Evolutionary conservation across 2,888 invertebrate genomes (phyloP).

Genomic region (Eristalinus aeneus): DNA sequence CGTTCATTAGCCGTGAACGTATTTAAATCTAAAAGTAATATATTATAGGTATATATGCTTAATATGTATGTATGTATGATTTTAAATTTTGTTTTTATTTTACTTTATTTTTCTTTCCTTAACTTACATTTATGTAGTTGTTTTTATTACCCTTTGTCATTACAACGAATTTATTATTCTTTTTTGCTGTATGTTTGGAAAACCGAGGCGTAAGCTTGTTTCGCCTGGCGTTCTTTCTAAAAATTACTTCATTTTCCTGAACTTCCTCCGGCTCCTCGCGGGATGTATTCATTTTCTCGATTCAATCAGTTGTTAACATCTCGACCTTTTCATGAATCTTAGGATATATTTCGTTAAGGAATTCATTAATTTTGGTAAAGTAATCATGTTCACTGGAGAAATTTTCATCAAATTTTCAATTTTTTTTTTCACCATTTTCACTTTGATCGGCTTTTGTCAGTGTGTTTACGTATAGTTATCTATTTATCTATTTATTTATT

Average conservation of each 20-base stretch:
- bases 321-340: slow-evolving; percentile 33
- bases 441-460: too few relatives aligned
- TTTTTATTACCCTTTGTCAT: background rate
- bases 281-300: slow-evolving; percentile 12
- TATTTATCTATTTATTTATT: too few relatives aligned
- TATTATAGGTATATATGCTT: too few relatives aligned
- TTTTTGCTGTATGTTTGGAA: background rate
- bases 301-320: slow-evolving; percentile 15
- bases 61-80: too few relatives aligned
- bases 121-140: background rate
- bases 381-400: background rate
- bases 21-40: background rate
- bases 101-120: background rate
- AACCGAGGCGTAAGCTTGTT: background rate
- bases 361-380: background rate
- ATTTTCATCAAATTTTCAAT: too few relatives aligned
- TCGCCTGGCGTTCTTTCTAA: background rate
- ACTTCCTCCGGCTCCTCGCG: slow-evolving; percentile 33
- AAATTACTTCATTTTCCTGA: background rate
- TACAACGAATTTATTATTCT: background rate
- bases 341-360: slow-evolving; percentile 13
- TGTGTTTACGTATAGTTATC: too few relatives aligned
- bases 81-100: too few relatives aligned
- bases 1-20: slow-evolving; percentile 6
- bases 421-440: too few relatives aligned